Conservation (phyloP, 2,113 vertebrate species). For the Pycnonotus jocosus region DNA sequence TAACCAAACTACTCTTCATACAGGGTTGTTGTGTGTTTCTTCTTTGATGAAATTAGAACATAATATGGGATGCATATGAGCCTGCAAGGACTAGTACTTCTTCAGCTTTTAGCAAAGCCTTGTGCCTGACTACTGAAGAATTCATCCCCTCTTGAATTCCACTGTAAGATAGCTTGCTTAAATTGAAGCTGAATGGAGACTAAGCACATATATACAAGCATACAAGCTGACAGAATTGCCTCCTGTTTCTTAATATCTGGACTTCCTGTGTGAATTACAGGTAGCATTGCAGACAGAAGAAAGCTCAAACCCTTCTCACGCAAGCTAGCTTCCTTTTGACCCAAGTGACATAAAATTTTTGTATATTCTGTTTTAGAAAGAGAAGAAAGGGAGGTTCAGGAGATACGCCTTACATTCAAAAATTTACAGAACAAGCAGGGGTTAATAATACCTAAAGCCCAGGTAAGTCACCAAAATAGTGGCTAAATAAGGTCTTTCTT, state of each 20-base stretch:
- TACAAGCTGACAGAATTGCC: neutral
- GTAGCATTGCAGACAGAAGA: neutral
- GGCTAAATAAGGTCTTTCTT: neutral
- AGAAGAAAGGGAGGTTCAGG: neutral
- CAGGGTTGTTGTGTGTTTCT: accelerated
- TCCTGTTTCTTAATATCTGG: neutral
- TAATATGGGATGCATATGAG: neutral
- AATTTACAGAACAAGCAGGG: neutral
- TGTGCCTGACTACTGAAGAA: neutral
- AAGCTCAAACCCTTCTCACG: neutral
- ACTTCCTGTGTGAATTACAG: neutral
- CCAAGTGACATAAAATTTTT: neutral
- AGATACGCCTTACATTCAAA: neutral
- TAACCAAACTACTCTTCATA: neutral
- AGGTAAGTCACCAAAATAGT: neutral
- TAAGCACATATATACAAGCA: neutral
- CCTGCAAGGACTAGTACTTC: neutral
- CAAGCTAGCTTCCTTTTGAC: neutral
- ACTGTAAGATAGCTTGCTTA: neutral
- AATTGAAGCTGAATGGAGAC: neutral
- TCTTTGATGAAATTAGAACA: neutral
- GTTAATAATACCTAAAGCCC: neutral
- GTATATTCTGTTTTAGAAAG: neutral
- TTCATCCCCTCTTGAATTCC: neutral
- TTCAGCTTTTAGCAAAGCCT: neutral